Evolutionary conservation across 2,888 invertebrate genomes (phyloP), one percentile per base, ranked within the genome.

Genomic region (Hydrotaea diabolus): DNA sequence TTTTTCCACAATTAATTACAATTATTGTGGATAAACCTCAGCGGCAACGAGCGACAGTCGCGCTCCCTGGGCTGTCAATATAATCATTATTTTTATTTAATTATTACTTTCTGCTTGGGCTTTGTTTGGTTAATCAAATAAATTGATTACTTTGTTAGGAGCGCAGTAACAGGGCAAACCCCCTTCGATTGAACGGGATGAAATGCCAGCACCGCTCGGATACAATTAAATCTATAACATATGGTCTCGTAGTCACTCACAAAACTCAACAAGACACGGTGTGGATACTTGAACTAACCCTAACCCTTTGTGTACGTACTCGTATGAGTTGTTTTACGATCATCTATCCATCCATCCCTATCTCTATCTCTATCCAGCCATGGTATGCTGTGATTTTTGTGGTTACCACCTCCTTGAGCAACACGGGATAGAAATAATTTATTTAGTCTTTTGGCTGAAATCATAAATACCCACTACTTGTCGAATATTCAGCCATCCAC

Each of bases 51-150:
- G 36, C 53, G 43, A 64, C 9, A 2, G 2, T 31, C 31, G 2
- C 31, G 31, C 15, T 55, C n/a, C n/a, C n/a, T n/a, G n/a, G 79
- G 78, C 86, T 87, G 87, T 86, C 87, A 86, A 82, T 85, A 78
- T 82, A 79, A 85, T 79, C 77, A 87, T 87, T 87, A 87, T 78
- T 85, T 84, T 85, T 84, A 82, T 86, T 84, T 85, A 86, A 87
- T 87, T 87, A 80, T 84, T 74, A 46, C 31, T 69, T 17, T 66
- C 15, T 69, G 19, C 7, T 76, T 19, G 76, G 57, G 15, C 57
- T 71, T 46, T 66, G 46, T 78, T 77, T 13, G 46, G 19, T 31
- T 77, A 77, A 77, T 83, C 71, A 81, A 81, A 76, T 82, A 74
- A 82, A 85, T 85, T 85, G 77, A 82, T 85, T 85, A 80, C 69